Evolutionary conservation across 2,888 invertebrate species (phyloP), one percentile per base, ranked within the genome.

Genomic region (Troides oblongomaculatus): DNA sequence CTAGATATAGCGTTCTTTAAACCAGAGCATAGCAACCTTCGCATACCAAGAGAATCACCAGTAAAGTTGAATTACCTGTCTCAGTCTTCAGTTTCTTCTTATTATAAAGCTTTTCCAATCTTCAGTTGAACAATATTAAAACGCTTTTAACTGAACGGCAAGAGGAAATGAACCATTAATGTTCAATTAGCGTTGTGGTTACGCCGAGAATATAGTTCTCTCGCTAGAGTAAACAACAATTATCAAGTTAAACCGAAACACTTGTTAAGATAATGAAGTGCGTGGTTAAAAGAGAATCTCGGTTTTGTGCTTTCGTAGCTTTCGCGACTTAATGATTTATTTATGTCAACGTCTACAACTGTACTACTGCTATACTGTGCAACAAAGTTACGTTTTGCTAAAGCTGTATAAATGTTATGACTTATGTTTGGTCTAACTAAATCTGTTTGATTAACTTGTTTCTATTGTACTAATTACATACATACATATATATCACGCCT

Each of bases 131-230:
- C 50, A 50, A 50, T 50, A 18, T 50, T 18, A n/a, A n/a, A 53
- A 53, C 53, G n/a, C 18, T 53, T 53, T 53, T 53, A 53, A n/a
- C 53, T n/a, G n/a, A 61, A 61, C 14, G 8, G 57, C n/a, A 59
- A 53, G 59, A 59, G 58, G 59, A 57, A 62, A 23, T 58, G 46
- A 64, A 63, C 58, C 58, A 50, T 68, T 58, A 68, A 64, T 57
- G 68, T 23, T 25, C 63, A 68, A 68, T 68, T 63, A 68, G 50
- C 59, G 62, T 63, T 68, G 68, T 14, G 68, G 68, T 50, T 63
- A 58, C 23, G 58, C 30, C 36, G 43, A 68, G 67, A 30, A 68
- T 56, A 62, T 58, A 63, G 68, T 58, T 59, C 50, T 36, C 50
- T 59, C 57, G 17, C 58, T 63, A 21, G 62, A 68, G 68, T 23